Evolutionary conservation across 2,113 vertebrate genomes (phyloP).

Genomic region (Percina caprodes): DNA sequence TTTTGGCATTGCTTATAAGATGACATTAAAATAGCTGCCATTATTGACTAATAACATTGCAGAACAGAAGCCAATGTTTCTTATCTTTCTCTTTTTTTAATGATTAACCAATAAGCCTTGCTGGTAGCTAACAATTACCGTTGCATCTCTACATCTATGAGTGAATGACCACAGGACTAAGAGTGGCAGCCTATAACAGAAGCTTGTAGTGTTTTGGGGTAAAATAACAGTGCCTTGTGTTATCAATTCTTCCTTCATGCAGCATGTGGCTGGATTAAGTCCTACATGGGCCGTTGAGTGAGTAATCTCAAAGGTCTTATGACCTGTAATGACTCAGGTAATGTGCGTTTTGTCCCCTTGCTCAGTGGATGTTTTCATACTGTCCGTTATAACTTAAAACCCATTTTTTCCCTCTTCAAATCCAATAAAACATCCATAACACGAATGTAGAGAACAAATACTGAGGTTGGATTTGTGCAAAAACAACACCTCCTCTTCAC

Average conservation of each 20-base stretch:
- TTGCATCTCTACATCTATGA: background rate
- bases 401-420: background rate
- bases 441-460: background rate
- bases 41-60: conserved; percentile 1
- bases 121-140: background rate
- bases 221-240: background rate
- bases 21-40: background rate
- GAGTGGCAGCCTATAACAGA: background rate
- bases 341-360: background rate
- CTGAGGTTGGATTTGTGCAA: background rate
- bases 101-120: background rate
- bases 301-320: background rate
- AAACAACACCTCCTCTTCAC: background rate
- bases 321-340: conserved; percentile 7
- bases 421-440: background rate
- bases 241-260: background rate
- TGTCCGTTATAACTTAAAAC: background rate
- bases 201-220: background rate
- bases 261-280: background rate
- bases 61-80: background rate
- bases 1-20: background rate
- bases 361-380: background rate
- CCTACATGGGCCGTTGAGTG: background rate
- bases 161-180: background rate
- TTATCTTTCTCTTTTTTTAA: background rate